Conservation (phyloP, 2,888 invertebrate species). For the Ceramica pisi region DNA sequence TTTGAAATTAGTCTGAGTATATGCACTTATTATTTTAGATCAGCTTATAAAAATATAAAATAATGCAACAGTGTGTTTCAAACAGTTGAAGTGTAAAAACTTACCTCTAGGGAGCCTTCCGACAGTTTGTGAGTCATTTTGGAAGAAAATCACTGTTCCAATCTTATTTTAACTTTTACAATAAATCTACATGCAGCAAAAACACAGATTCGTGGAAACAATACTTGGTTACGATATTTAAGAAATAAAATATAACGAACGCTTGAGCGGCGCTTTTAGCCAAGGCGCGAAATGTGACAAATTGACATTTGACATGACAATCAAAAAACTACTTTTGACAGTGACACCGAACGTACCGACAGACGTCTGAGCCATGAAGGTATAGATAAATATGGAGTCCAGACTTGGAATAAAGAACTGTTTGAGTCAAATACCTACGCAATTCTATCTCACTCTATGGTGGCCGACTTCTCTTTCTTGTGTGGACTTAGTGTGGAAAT, state of each 20-base stretch:
- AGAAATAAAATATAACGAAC: slow-evolving; percentile 9
- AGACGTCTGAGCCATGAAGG: too few relatives aligned
- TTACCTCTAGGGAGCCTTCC: slow-evolving; percentile 87
- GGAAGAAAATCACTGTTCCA: not conserved
- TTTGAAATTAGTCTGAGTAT: not conserved
- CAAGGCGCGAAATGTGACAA: slow-evolving; percentile 41
- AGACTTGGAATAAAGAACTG: too few relatives aligned
- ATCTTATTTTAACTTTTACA: not conserved
- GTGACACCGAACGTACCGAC: too few relatives aligned
- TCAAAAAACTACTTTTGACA: too few relatives aligned
- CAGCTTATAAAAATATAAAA: too few relatives aligned
- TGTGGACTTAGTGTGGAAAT: too few relatives aligned
- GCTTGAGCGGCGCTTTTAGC: not conserved
- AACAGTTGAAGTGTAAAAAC: slow-evolving; percentile 21
- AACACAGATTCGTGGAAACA: not conserved
- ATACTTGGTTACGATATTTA: not conserved
- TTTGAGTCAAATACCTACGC: too few relatives aligned
- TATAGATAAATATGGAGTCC: too few relatives aligned
- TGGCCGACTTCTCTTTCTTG: too few relatives aligned
- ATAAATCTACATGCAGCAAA: not conserved
- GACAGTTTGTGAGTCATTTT: slow-evolving; percentile 84
- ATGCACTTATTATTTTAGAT: not conserved
- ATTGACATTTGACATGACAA: not conserved
- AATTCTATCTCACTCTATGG: too few relatives aligned
- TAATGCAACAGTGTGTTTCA: not conserved